Percentiles rank a stretch among this genome's conserved stretches.
phyloP scores from a whole-genome alignment of 1,140 invertebrate genomes.

The Sycobia sp. region DNA sequence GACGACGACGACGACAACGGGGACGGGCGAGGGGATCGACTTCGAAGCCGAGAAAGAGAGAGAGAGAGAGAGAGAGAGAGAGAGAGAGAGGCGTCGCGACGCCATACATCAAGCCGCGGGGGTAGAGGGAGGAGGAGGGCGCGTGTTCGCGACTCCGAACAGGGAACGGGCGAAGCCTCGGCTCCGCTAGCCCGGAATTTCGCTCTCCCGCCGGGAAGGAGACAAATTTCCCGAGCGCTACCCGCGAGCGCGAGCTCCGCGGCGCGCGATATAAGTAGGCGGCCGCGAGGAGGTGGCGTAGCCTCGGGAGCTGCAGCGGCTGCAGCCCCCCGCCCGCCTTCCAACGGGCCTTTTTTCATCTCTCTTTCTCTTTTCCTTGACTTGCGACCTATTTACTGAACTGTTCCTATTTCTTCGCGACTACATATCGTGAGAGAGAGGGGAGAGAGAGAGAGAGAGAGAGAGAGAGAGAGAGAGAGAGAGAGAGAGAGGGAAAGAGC shows the following conservation, averaged over 20 bases:
- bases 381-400: no score
- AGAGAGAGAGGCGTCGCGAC: background rate
- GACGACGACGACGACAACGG: constrained; percentile 2
- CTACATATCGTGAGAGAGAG: no score
- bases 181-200: background rate
- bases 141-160: constrained; percentile 19
- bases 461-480: no score
- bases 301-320: no score
- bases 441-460: no score
- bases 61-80: background rate
- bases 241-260: no score
- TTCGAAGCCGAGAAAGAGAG: background rate
- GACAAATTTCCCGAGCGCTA: constrained; percentile 25
- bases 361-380: background rate
- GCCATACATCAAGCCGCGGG: constrained; percentile 9
- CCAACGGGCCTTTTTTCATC: background rate
- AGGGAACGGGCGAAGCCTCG: constrained; percentile 6
- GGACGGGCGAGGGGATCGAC: background rate
- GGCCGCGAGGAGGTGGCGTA: no score
- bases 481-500: no score
- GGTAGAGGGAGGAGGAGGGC: background rate
- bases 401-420: no score
- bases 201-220: background rate
- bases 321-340: background rate
- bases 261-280: no score